phyloP scores from a whole-genome alignment of 2,797 vertebrate species.

The Enteromius trimaculatus region DNA sequence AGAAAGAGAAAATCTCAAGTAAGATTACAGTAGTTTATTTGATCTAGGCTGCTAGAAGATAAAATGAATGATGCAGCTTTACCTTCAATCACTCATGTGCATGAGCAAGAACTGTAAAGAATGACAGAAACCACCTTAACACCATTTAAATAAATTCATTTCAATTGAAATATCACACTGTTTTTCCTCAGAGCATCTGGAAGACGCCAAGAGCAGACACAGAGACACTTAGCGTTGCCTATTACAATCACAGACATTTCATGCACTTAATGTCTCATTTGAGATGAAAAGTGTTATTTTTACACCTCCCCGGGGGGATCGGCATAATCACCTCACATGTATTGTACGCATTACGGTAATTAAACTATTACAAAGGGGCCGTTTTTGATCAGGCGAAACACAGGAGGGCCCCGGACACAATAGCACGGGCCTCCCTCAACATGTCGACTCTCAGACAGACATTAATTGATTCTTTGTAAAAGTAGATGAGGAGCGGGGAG shows the following conservation, averaged over 20 bases:
- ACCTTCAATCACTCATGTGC: slow-evolving; percentile 7
- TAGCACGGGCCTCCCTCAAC: slow-evolving; percentile 71
- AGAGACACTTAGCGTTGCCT: slow-evolving; percentile 72
- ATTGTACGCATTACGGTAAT: slow-evolving; percentile 84
- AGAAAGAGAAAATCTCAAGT: slow-evolving; percentile 47
- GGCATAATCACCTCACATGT: slow-evolving; percentile 70
- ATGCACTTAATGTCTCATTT: slow-evolving; percentile 74
- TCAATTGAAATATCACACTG: slow-evolving; percentile 76
- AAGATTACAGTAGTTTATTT: slow-evolving; percentile 25
- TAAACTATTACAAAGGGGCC: slow-evolving; percentile 79
- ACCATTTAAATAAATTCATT: slow-evolving; percentile 62
- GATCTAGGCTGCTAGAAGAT: not conserved
- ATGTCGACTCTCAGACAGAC: slow-evolving; percentile 68
- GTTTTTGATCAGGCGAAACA: slow-evolving; percentile 63
- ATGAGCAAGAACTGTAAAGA: slow-evolving; percentile 39
- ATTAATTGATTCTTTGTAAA: slow-evolving; percentile 87
- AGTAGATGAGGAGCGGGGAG: slow-evolving; percentile 76
- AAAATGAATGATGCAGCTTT: slow-evolving; percentile 22
- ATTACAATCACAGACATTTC: slow-evolving; percentile 71
- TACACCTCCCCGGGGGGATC: slow-evolving; percentile 65
- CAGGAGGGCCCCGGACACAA: slow-evolving; percentile 75
- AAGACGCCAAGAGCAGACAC: slow-evolving; percentile 67
- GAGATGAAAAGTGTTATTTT: slow-evolving; percentile 76
- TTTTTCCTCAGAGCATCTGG: slow-evolving; percentile 57
- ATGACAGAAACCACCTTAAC: slow-evolving; percentile 63